Conservation (phyloP, 2,888 invertebrate species). For the Andrena bicolor region DNA sequence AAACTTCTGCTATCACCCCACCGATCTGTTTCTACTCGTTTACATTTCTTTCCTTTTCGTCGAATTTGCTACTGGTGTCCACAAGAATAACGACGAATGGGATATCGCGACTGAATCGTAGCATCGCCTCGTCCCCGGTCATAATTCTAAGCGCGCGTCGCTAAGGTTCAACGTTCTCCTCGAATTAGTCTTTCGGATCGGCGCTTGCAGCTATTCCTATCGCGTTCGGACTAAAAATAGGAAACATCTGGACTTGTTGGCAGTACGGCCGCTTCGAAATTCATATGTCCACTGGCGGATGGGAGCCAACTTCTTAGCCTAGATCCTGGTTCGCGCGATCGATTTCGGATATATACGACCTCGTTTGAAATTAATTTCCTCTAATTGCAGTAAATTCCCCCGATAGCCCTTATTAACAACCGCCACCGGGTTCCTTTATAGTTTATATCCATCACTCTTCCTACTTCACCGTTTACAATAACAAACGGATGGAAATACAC, state of each 20-base stretch:
- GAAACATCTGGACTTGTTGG: constrained; percentile 45
- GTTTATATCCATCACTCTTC: too few species aligned
- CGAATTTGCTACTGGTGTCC: too few species aligned
- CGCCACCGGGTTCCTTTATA: too few species aligned
- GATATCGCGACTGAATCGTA: not conserved
- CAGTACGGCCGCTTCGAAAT: constrained; percentile 39
- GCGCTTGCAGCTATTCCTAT: constrained; percentile 51
- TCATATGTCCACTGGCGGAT: constrained; percentile 29
- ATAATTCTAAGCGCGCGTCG: constrained; percentile 46
- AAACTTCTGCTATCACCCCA: too few species aligned
- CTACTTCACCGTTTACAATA: too few species aligned
- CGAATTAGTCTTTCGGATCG: constrained; percentile 50
- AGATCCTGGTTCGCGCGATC: constrained; percentile 15
- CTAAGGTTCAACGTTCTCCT: constrained; percentile 69
- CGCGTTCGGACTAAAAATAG: constrained; percentile 52
- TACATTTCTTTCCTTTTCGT: too few species aligned
- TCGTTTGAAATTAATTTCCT: not conserved
- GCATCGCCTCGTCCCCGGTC: constrained; percentile 31
- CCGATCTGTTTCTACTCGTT: too few species aligned
- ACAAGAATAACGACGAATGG: not conserved
- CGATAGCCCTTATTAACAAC: too few species aligned
- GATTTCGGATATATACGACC: not conserved
- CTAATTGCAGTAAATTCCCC: too few species aligned
- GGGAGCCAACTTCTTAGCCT: constrained; percentile 39
- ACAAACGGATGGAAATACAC: too few species aligned